Conservation (phyloP, 2,113 vertebrate genomes). For the Suricata suricatta region DNA sequence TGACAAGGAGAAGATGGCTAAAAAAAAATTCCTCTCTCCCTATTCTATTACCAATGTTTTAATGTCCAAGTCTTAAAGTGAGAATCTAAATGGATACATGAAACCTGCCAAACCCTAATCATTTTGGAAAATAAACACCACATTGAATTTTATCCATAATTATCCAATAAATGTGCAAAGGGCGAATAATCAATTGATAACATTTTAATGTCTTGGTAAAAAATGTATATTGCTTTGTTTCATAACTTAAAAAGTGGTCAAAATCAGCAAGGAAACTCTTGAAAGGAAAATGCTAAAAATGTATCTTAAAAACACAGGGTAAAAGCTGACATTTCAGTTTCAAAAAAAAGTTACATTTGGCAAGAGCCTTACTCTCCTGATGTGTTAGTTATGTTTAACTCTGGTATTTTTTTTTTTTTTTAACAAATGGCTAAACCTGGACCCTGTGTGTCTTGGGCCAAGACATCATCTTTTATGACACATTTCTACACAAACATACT, state of each 20-base stretch:
- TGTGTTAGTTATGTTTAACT: conserved; percentile 85
- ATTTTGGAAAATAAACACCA: not conserved
- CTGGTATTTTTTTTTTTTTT: conserved; percentile 82
- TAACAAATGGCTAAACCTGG: conserved; percentile 85
- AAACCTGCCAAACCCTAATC: not conserved
- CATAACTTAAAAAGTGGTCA: conserved; percentile 80
- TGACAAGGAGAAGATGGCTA: not conserved
- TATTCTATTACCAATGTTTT: not conserved
- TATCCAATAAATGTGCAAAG: not conserved
- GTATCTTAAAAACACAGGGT: conserved; percentile 81
- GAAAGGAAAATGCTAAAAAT: conserved; percentile 85
- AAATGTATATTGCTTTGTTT: conserved; percentile 66
- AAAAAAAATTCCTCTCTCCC: not conserved
- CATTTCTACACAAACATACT: conserved; percentile 87
- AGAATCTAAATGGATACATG: not conserved
- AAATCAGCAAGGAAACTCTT: conserved; percentile 78
- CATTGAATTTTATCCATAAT: not conserved
- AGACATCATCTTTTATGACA: conserved; percentile 87
- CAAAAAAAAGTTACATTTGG: conserved; percentile 86
- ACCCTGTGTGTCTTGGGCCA: conserved; percentile 81
- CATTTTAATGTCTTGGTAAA: conserved; percentile 46
- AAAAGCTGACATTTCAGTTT: conserved; percentile 82
- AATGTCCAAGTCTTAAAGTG: conserved; percentile 13
- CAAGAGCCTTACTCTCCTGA: conserved; percentile 80
- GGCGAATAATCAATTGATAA: conserved; percentile 7